Evolutionary conservation across 1,140 invertebrate genomes (phyloP), one percentile per base, ranked within the genome.

Genomic region (Daktulosphaira vitifoliae): DNA sequence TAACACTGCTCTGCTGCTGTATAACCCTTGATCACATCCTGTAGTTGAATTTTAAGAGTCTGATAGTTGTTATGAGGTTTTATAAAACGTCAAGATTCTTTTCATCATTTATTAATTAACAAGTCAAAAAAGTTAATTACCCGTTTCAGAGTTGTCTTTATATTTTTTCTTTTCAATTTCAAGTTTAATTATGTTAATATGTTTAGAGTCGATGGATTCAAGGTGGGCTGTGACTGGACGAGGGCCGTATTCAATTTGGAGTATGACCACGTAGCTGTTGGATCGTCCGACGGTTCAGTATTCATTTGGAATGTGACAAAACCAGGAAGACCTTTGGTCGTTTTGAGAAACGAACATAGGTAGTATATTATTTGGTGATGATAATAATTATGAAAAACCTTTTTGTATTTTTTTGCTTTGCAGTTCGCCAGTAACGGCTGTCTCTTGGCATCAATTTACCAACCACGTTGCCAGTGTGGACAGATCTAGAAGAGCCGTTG

Each of bases 201-300:
- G 38, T 48, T 11, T 77, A 96, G 92, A 75, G 87, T 88, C 72
- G 94, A 97, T 70, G 86, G 87, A 33, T 97, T 98, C 76, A 92
- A 92, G 79, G 88, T 97, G 54, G 90, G 90, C 33, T 94, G 88
- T 77, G 96, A 98, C 78, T 97, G 88, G 83, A 82, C 89, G 20
- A 81, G 94, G 72, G 92, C 92, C 13, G 84, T 86, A 39, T 97
- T 98, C 74, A 96, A 92, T 72, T 89, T 90, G 20, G 88, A 92
- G 74, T 89, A 86, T 3, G 82, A 87, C 56, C 91, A 91, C 75
- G 84, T 94, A 16, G 84, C 89, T 2, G 91, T 89, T 66, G 96
- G 96, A 11, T 92, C 90, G 15, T 81, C 84, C 1, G 93, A 98
- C 76, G 95, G 95, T 16, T 81, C 84, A 26, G 82, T 97, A 52